Evolutionary conservation across 1,140 invertebrate species (phyloP).

Genomic region (Euwallacea fornicatus): DNA sequence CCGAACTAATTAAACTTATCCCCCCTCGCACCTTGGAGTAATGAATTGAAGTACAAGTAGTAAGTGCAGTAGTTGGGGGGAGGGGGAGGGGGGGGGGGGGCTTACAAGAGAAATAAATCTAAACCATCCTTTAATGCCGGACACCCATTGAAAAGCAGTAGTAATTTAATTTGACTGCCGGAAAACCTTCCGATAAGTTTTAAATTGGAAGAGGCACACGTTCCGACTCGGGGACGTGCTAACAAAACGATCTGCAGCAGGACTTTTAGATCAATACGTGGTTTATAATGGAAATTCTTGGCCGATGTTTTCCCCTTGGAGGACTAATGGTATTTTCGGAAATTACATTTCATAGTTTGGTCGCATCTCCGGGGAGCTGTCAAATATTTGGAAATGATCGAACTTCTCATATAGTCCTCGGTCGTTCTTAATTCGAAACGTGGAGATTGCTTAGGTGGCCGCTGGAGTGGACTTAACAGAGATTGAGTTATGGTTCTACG

Average conservation of each 20-base stretch:
- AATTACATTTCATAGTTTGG: not conserved
- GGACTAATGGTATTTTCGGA: not conserved
- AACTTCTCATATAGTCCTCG: too few relatives aligned
- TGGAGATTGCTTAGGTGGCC: too few relatives aligned
- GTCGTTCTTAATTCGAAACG: too few relatives aligned
- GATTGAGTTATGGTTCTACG: too few relatives aligned
- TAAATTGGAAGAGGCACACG: slow-evolving; percentile 1
- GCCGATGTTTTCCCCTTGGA: too few relatives aligned
- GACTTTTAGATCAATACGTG: too few relatives aligned
- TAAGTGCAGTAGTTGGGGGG: too few relatives aligned
- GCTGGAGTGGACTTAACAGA: too few relatives aligned
- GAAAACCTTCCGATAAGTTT: slow-evolving; percentile 3
- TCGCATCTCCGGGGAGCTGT: not conserved
- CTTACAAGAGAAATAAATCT: not conserved
- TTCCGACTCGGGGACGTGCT: not conserved
- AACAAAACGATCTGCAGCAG: not conserved
- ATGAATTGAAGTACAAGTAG: not conserved
- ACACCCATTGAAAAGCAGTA: not conserved
- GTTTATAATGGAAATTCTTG: too few relatives aligned
- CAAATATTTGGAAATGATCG: not conserved
- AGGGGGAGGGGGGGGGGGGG: not conserved
- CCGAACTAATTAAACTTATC: slow-evolving; percentile 13
- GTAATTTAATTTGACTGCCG: slow-evolving; percentile 5
- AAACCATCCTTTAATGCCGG: not conserved
- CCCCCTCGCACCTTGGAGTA: not conserved